Evolutionary conservation across 2,113 vertebrate species (phyloP).

Genomic region (Scytalopus superciliaris): DNA sequence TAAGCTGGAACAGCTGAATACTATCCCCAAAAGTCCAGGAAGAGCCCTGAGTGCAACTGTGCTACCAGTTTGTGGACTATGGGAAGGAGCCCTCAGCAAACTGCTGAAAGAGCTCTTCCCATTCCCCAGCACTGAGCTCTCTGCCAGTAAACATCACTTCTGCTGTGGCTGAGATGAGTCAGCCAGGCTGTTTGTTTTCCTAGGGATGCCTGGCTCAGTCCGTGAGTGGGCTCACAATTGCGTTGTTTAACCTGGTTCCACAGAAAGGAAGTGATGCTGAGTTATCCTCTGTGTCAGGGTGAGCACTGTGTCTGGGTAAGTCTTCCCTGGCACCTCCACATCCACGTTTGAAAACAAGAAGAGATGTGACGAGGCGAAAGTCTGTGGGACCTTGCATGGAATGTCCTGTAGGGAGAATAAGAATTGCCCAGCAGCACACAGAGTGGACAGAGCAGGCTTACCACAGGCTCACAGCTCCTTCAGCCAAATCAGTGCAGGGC

Average conservation of each 20-base stretch:
- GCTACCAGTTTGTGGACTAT: neutral
- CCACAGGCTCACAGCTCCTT: neutral
- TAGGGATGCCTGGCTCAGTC: slow-evolving; percentile 22
- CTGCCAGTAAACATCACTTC: slow-evolving; percentile 47
- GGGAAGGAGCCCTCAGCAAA: neutral
- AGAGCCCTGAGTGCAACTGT: neutral
- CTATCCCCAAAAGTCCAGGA: neutral
- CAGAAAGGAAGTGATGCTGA: neutral
- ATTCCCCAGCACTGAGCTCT: neutral
- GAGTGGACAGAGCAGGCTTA: neutral
- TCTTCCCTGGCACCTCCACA: neutral
- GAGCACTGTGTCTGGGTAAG: neutral
- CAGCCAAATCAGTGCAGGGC: neutral
- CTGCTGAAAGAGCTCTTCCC: neutral
- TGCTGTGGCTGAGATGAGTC: slow-evolving; percentile 27
- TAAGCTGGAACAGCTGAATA: neutral
- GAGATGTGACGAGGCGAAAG: neutral
- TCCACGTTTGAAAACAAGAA: neutral
- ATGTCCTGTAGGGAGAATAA: slow-evolving; percentile 36
- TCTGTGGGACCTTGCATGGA: neutral
- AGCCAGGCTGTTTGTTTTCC: slow-evolving; percentile 56
- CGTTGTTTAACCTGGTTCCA: slow-evolving; percentile 18
- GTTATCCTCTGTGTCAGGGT: neutral
- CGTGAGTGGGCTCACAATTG: neutral
- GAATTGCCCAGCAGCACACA: neutral